A percentile compares a stretch with the other conserved stretches of the same genome.
Evolutionary conservation across 2,113 vertebrate species (phyloP).

Genomic region (Oreochromis spilurus): DNA sequence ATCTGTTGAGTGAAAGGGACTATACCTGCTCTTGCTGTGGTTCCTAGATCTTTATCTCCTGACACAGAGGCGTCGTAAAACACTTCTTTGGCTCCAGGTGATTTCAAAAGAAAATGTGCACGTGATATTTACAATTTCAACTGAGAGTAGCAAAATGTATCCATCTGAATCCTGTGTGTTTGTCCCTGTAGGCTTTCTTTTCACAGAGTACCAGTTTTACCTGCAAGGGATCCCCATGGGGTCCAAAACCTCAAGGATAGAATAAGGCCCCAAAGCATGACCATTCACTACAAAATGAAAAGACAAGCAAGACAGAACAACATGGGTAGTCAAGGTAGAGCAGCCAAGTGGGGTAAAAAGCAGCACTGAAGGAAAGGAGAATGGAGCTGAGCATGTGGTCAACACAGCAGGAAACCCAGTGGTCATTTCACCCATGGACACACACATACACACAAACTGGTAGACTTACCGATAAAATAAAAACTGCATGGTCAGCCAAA

Average conservation of each 20-base stretch:
- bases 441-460: conserved; percentile 44
- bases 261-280: conserved; percentile 15
- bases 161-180: not conserved
- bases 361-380: conserved; percentile 1
- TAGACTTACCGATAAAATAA: conserved; percentile 38
- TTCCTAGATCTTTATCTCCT: not conserved
- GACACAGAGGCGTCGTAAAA: not conserved
- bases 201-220: not conserved
- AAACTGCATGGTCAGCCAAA: conserved; percentile 49
- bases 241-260: not conserved
- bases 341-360: conserved; percentile 30
- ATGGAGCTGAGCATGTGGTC: conserved; percentile 44
- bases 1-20: not conserved
- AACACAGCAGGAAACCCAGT: conserved; percentile 42
- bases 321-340: conserved; percentile 60
- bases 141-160: not conserved
- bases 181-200: not conserved
- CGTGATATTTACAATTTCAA: not conserved
- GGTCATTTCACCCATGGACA: conserved; percentile 66
- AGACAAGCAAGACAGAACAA: conserved; percentile 33
- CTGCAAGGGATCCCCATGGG: conserved; percentile 1
- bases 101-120: not conserved
- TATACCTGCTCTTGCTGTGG: not conserved
- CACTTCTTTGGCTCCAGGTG: not conserved
- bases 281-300: conserved; percentile 13